Percentiles rank a stretch among this genome's conserved stretches.
These are phyloP conservation scores for Brachyhypopomus gauderio DNA, from an alignment of 2,113 vertebrate genomes.

Conservation along the genomic window DNA sequence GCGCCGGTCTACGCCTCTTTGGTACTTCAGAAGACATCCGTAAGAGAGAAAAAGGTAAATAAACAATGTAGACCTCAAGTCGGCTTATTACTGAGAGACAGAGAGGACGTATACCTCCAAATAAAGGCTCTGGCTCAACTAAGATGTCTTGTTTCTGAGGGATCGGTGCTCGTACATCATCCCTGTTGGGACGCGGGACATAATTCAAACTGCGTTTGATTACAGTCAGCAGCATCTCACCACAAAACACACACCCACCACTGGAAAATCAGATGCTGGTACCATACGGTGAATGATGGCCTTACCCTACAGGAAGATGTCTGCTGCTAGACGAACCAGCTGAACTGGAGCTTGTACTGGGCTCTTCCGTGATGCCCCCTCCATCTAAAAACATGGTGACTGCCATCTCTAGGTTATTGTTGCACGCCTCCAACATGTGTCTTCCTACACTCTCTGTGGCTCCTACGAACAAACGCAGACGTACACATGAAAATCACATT, in stretches of 20 bases:
- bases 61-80: background rate
- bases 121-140: conserved; percentile 95
- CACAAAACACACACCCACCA: background rate
- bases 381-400: conserved; percentile 99
- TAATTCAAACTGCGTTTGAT: too few relatives aligned
- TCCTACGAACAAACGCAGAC: conserved; percentile 72
- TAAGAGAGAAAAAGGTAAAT: background rate
- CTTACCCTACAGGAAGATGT: conserved; percentile 84
- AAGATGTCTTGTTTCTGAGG: conserved; percentile 98
- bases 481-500: background rate
- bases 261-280: background rate
- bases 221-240: conserved; percentile 6
- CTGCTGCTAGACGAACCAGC: conserved; percentile 81
- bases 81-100: background rate
- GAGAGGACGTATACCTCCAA: conserved; percentile 83
- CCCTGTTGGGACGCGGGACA: conserved; percentile 71
- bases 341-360: conserved; percentile 94
- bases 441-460: conserved; percentile 95
- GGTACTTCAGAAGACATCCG: conserved; percentile 77
- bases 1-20: conserved; percentile 92
- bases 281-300: conserved; percentile 14
- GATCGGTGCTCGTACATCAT: conserved; percentile 96
- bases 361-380: conserved; percentile 92
- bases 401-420: conserved; percentile 98
- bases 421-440: conserved; percentile 97